Conservation (phyloP, 2,888 invertebrate genomes). For the Cabera pusaria region DNA sequence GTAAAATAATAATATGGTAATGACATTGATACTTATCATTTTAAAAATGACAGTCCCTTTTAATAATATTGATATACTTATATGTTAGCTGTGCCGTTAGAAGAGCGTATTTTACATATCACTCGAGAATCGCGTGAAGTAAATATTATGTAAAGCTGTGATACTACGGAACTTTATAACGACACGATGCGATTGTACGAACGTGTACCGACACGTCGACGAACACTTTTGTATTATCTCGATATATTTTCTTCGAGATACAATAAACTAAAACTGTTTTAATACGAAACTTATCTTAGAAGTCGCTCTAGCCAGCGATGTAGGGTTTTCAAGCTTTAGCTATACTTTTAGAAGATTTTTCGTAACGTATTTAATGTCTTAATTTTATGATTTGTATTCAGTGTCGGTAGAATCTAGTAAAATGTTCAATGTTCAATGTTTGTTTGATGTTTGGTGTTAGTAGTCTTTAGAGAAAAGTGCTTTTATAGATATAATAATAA, state of each 20-base stretch:
- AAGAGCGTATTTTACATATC: slow-evolving; percentile 59
- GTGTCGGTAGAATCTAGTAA: slow-evolving; percentile 43
- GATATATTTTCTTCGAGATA: slow-evolving; percentile 61
- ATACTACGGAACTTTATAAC: slow-evolving; percentile 58
- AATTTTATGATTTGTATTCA: slow-evolving; percentile 49
- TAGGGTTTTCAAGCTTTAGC: slow-evolving; percentile 72
- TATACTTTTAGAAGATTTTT: slow-evolving; percentile 59
- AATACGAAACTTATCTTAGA: slow-evolving; percentile 43
- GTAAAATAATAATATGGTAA: too few species aligned
- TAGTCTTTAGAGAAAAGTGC: slow-evolving; percentile 72
- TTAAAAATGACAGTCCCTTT: slow-evolving; percentile 2
- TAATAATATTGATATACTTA: too few species aligned
- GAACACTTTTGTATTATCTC: slow-evolving; percentile 49
- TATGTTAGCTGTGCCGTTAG: slow-evolving; percentile 40
- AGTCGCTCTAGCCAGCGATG: slow-evolving; percentile 53
- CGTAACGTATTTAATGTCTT: slow-evolving; percentile 39
- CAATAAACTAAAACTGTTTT: slow-evolving; percentile 28
- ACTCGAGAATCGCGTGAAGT: slow-evolving; percentile 59
- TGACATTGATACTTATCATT: too few species aligned
- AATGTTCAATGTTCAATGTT: slow-evolving; percentile 46
- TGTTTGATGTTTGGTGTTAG: slow-evolving; percentile 79
- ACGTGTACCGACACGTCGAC: slow-evolving; percentile 45
- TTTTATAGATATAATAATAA: slow-evolving; percentile 63
- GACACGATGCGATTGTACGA: slow-evolving; percentile 46
- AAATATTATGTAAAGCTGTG: slow-evolving; percentile 63